phyloP scores from a whole-genome alignment of 2,888 invertebrate species.

The Coecobrya sp. region DNA sequence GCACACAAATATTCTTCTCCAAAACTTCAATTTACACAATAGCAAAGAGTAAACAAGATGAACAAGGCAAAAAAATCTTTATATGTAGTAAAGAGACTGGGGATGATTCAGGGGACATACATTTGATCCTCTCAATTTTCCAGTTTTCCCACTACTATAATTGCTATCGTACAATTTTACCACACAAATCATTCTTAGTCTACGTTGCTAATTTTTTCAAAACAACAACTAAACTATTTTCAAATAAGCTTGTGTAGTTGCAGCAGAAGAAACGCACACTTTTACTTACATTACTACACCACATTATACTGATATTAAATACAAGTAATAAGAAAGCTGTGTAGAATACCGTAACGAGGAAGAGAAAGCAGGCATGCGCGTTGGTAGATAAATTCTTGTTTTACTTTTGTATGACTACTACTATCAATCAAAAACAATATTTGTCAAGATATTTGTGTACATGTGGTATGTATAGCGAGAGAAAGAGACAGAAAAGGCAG shows the following conservation, averaged over 20 bases:
- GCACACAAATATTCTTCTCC: no score
- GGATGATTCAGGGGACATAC: neutral
- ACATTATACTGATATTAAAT: neutral
- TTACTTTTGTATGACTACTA: constrained; percentile 34
- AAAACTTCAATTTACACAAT: no score
- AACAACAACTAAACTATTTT: neutral
- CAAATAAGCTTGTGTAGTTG: neutral
- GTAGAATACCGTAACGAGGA: neutral
- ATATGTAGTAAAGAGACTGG: neutral
- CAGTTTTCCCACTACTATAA: neutral
- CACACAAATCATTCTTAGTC: neutral
- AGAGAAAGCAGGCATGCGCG: neutral
- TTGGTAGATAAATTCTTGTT: neutral
- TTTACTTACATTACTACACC: neutral
- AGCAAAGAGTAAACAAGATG: no score
- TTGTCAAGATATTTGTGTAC: neutral
- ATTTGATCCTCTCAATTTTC: neutral
- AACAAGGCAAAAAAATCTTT: no score
- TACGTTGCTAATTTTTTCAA: neutral
- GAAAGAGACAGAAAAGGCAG: constrained; percentile 41
- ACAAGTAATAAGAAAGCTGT: neutral
- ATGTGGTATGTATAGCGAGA: constrained; percentile 12
- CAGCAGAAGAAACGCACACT: neutral
- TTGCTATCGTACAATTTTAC: neutral
- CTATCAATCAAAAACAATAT: neutral